phyloP scores from a whole-genome alignment of 2,888 invertebrate species.

The Oasisia sp. region DNA sequence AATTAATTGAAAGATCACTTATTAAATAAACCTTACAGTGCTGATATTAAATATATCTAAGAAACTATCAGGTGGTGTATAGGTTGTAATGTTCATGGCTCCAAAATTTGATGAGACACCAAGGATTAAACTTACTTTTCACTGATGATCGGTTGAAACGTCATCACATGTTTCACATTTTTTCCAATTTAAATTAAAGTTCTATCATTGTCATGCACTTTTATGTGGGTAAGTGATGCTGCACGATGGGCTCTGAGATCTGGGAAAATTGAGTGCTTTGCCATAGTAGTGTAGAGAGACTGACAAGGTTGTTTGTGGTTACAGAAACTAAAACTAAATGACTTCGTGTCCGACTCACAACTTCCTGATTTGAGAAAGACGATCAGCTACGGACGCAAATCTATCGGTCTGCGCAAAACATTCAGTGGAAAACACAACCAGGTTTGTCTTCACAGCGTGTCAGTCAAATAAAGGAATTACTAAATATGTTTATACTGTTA shows the following conservation, averaged over 20 bases:
- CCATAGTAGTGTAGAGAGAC: background rate
- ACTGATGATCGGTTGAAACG: no score
- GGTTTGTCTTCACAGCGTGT: constrained; percentile 42
- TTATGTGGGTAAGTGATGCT: background rate
- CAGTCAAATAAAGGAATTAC: background rate
- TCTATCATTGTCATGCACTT: no score
- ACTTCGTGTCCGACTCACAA: constrained; percentile 63
- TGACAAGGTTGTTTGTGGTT: constrained; percentile 30
- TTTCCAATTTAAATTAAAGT: background rate
- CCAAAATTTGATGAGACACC: no score
- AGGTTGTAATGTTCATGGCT: no score
- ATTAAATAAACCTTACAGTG: background rate
- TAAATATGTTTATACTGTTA: background rate
- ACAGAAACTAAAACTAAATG: constrained; percentile 63
- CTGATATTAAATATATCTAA: background rate
- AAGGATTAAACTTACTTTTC: no score
- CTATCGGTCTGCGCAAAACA: constrained; percentile 57
- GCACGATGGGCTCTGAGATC: background rate
- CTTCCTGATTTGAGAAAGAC: constrained; percentile 61
- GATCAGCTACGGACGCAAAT: constrained; percentile 56
- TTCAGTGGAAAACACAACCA: constrained; percentile 59
- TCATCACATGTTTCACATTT: background rate
- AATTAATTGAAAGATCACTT: background rate
- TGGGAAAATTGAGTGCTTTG: background rate
- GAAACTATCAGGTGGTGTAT: background rate